A percentile compares a stretch with the other conserved stretches of the same genome.
Conservation (phyloP, 2,797 vertebrate genomes). For the Sebastes matsubarae region DNA sequence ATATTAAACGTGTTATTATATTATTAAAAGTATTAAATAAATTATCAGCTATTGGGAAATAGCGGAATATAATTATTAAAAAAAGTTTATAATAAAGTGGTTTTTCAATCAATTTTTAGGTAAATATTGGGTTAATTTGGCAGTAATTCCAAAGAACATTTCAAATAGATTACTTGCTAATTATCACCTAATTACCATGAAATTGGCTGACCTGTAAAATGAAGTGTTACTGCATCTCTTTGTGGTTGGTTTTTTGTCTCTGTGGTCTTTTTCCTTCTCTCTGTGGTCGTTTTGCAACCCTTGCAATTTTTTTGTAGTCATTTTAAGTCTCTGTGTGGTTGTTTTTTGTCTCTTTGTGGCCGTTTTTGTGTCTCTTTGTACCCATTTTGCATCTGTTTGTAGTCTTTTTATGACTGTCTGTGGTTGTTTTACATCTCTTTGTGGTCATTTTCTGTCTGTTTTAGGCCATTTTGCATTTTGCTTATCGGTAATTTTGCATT, state of each 20-base stretch:
- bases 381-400: neutral
- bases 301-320: neutral
- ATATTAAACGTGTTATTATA: too few species aligned
- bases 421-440: neutral
- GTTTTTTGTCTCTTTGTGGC: too few species aligned
- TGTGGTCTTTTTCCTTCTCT: neutral
- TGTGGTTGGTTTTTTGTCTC: neutral
- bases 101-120: too few species aligned
- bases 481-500: neutral
- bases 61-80: too few species aligned
- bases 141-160: too few species aligned
- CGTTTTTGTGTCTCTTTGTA: neutral
- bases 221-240: too few species aligned
- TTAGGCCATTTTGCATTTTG: neutral
- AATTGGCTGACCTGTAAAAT: too few species aligned
- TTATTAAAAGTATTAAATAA: too few species aligned
- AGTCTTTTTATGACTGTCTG: neutral
- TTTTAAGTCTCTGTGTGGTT: neutral
- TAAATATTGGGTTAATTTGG: too few species aligned
- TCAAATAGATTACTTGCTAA: too few species aligned
- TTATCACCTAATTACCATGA: too few species aligned
- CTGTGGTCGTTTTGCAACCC: neutral
- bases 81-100: fast-evolving
- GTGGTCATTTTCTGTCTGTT: neutral
- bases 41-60: too few species aligned